A percentile compares a stretch with the other conserved stretches of the same genome.
These are phyloP conservation scores for Echeneis naucrates DNA, from an alignment of 2,797 vertebrate genomes.

Conservation along the genomic window DNA sequence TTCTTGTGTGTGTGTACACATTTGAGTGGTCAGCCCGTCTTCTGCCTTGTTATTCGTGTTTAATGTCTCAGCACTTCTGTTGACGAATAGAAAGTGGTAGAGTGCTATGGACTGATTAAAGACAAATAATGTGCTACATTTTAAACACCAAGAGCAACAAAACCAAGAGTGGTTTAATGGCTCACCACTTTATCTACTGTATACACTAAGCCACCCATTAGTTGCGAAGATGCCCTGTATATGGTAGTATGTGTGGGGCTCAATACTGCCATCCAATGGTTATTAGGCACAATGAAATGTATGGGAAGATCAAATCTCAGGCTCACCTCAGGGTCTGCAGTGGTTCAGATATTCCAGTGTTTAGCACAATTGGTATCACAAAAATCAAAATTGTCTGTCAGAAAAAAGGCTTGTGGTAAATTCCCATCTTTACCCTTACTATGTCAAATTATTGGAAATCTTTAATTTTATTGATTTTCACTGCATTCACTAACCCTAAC, in stretches of 20 bases:
- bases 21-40: background rate
- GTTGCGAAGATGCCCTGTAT: slow-evolving; percentile 11
- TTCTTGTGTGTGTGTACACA: background rate
- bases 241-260: slow-evolving; percentile 50
- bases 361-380: background rate
- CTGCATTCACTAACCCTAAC: too few relatives aligned
- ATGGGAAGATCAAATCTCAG: slow-evolving; percentile 14
- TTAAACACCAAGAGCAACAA: background rate
- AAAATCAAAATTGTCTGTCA: too few relatives aligned
- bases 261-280: slow-evolving; percentile 82
- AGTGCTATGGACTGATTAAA: background rate
- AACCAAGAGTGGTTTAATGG: background rate
- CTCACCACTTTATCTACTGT: background rate
- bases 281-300: slow-evolving; percentile 20
- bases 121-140: background rate
- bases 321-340: background rate
- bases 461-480: too few relatives aligned
- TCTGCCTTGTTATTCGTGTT: slow-evolving; percentile 12
- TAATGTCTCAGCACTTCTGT: slow-evolving; percentile 3
- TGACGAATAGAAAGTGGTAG: background rate
- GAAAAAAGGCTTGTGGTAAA: background rate
- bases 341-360: slow-evolving; percentile 2
- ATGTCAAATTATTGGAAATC: background rate
- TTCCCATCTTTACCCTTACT: background rate
- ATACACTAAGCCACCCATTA: background rate